phyloP scores from a whole-genome alignment of 1,140 invertebrate genomes.

The Oedothorax gibbosus region DNA sequence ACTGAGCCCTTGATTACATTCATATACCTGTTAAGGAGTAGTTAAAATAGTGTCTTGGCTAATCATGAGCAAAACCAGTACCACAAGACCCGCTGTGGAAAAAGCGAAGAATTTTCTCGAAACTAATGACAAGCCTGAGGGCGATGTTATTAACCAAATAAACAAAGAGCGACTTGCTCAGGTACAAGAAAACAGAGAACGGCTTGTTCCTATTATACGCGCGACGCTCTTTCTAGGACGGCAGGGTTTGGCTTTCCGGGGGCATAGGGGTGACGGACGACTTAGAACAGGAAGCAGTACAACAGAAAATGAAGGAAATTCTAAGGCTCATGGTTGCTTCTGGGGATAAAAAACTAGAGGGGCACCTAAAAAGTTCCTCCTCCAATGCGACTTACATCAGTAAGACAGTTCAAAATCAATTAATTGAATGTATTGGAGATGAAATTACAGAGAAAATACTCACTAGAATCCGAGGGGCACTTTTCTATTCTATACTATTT shows the following conservation, averaged over 20 bases:
- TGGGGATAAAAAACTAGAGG: constrained; percentile 22
- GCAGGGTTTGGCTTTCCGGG: not conserved
- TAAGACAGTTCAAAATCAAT: constrained; percentile 2
- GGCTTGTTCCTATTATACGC: constrained; percentile 2
- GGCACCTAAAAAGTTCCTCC: constrained; percentile 5
- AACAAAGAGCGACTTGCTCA: constrained; percentile 3
- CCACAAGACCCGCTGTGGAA: too few relatives aligned
- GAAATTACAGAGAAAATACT: constrained; percentile 15
- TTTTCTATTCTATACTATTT: not conserved
- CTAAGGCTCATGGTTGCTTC: not conserved
- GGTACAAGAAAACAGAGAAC: constrained; percentile 9
- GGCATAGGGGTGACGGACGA: not conserved
- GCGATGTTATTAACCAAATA: not conserved
- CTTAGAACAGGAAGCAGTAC: not conserved
- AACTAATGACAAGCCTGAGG: not conserved
- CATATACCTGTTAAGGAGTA: too few relatives aligned
- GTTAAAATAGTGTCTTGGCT: too few relatives aligned
- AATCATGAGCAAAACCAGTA: too few relatives aligned
- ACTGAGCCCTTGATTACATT: too few relatives aligned
- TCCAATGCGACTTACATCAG: not conserved
- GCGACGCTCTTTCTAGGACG: not conserved
- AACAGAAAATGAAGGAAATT: not conserved
- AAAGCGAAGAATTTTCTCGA: too few relatives aligned
- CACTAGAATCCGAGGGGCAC: not conserved
- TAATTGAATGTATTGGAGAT: not conserved